Evolutionary conservation across 2,797 vertebrate genomes (phyloP).

Genomic region (Carduelis carduelis): DNA sequence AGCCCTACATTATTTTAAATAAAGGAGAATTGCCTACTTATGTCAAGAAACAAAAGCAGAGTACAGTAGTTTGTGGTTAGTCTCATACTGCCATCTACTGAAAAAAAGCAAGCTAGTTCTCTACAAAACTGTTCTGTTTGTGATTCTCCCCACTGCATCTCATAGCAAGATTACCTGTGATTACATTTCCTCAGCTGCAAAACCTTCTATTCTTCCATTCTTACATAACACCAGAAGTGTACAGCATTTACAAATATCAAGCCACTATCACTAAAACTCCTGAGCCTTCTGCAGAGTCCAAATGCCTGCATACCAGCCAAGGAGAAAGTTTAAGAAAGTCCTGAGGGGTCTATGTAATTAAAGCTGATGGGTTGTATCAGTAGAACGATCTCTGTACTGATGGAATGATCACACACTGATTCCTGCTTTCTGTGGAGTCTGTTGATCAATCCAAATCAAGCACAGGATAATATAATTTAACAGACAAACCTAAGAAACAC

Average conservation of each 20-base stretch:
- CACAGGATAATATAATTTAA: not conserved
- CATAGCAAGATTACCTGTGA: not conserved
- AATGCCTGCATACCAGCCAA: not conserved
- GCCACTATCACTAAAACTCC: not conserved
- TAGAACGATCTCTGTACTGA: not conserved
- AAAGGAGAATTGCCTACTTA: not conserved
- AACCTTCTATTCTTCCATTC: not conserved
- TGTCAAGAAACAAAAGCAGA: not conserved
- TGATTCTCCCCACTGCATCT: not conserved
- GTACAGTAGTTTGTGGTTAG: not conserved
- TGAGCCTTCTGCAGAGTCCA: not conserved
- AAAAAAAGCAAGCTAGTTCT: not conserved
- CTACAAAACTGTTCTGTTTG: not conserved
- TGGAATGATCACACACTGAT: not conserved
- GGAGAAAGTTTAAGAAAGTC: not conserved
- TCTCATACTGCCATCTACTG: conserved; percentile 68
- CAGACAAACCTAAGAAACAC: not conserved
- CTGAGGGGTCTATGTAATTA: not conserved
- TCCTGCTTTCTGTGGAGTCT: not conserved
- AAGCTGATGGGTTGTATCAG: not conserved
- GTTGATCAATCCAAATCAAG: not conserved
- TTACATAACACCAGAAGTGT: not conserved
- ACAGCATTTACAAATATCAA: not conserved
- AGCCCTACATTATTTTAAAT: not conserved
- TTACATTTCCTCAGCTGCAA: not conserved